Evolutionary conservation across 2,888 invertebrate species (phyloP), one percentile per base, ranked within the genome.

Genomic region (Volucella inanis): DNA sequence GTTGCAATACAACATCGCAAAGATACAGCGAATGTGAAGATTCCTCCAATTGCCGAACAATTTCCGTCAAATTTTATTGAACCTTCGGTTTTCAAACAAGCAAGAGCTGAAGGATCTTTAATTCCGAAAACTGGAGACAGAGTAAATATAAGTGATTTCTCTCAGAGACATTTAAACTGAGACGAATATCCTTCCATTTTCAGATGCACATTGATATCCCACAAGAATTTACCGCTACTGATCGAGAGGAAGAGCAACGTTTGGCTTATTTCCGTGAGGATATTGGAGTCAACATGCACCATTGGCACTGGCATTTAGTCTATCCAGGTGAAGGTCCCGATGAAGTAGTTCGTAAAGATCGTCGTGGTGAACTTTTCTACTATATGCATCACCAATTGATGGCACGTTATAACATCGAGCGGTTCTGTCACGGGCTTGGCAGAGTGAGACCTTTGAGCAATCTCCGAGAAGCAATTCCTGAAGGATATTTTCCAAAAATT

Each of bases 241-340:
- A 95, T 86, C 89, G 93, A 3, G 96, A 97, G 88, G 94, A 94
- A 0, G 97, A 97, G 89, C 97, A 97, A 90, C 94, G 95, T 6
- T 91, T 96, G 81, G 95, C 96, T 41, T 97, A 97, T 92, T 97
- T 96, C 94, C 94, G 97, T 50, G 97, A 97, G 90, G 97, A 97
- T 91, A 93, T 97, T 82, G 97, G 96, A 87, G 93, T 97, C 88
- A 97, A 97, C 92, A 94, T 96, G 65, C 97, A 97, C 91, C 97
- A 97, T 90, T 97, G 97, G 97, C 97, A 97, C 90, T 97, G 97
- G 97, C 97, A 97, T 91, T 93, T 97, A 87, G 97, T 97, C 1
- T 97, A 97, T 90, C 97, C 97, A 0, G 95, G 94, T 90, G 94
- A 94, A 75, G 94, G 95, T 0, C 93, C 93, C 15, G 89, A 90